phyloP scores from a whole-genome alignment of 1,140 invertebrate genomes.

The Chionoecetes opilio region DNA sequence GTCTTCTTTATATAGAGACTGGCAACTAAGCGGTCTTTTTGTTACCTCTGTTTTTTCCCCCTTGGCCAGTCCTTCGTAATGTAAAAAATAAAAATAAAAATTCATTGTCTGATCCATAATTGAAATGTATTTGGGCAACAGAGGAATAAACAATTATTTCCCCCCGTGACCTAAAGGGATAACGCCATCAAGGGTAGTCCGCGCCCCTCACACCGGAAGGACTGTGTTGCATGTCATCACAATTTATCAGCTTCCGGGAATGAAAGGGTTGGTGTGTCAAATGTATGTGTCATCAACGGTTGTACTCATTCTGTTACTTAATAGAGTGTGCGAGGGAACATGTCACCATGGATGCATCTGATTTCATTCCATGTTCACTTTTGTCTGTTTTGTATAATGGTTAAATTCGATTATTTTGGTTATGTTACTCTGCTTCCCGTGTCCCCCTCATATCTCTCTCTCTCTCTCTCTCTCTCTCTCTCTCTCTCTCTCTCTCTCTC shows the following conservation, averaged over 20 bases:
- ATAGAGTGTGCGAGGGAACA: neutral
- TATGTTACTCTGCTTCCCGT: neutral
- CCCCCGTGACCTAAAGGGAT: neutral
- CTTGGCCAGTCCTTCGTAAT: too few species aligned
- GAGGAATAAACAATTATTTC: neutral
- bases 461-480: conserved; percentile 30
- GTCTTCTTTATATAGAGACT: too few species aligned
- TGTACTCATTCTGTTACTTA: neutral
- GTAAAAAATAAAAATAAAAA: too few species aligned
- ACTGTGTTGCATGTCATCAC: neutral
- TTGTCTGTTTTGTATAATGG: neutral
- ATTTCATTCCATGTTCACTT: neutral
- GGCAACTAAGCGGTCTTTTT: too few species aligned
- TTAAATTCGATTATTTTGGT: neutral
- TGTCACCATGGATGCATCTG: neutral
- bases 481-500: conserved; percentile 20
- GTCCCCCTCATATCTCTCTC: too few species aligned
- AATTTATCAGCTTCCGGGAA: conserved; percentile 19
- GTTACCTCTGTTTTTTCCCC: too few species aligned
- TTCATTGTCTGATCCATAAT: too few species aligned
- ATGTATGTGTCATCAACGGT: neutral
- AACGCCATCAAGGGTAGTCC: neutral
- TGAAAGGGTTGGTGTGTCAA: neutral
- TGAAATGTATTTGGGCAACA: too few species aligned
- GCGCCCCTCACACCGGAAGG: neutral